Conservation (phyloP, 2,797 vertebrate genomes). For the Clarias pachynema region DNA sequence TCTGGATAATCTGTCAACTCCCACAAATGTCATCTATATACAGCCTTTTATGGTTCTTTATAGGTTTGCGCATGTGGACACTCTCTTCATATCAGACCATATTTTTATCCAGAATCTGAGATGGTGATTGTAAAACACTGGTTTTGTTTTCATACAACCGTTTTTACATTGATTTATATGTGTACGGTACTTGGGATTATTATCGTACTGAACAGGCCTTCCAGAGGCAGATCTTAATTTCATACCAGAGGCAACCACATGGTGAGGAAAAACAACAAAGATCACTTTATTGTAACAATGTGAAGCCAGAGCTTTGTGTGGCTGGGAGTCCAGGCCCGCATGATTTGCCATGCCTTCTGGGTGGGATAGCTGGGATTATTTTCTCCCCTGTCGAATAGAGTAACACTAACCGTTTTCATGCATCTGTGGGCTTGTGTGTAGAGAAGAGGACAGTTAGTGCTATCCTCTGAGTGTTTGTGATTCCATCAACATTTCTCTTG, state of each 20-base stretch:
- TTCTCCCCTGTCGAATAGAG: constrained; percentile 1
- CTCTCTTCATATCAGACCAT: neutral
- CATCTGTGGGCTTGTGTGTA: neutral
- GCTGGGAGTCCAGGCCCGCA: neutral
- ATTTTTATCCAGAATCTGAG: neutral
- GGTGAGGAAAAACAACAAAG: neutral
- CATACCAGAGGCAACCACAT: neutral
- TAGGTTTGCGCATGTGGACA: neutral
- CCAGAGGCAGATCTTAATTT: neutral
- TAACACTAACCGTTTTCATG: neutral
- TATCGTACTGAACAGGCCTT: neutral
- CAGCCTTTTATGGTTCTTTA: neutral
- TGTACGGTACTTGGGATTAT: neutral
- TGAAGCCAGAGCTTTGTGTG: neutral
- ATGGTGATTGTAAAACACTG: neutral
- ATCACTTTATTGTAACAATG: neutral
- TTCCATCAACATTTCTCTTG: neutral
- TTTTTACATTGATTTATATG: neutral
- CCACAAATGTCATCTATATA: neutral
- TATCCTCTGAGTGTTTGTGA: neutral
- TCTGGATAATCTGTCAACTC: too few relatives aligned
- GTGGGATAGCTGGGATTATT: neutral
- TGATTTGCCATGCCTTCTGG: neutral
- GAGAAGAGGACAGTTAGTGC: neutral
- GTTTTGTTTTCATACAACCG: neutral